A percentile compares a stretch with the other conserved stretches of the same genome.
Conservation (phyloP, 2,113 vertebrate species). For the Daboia siamensis region DNA sequence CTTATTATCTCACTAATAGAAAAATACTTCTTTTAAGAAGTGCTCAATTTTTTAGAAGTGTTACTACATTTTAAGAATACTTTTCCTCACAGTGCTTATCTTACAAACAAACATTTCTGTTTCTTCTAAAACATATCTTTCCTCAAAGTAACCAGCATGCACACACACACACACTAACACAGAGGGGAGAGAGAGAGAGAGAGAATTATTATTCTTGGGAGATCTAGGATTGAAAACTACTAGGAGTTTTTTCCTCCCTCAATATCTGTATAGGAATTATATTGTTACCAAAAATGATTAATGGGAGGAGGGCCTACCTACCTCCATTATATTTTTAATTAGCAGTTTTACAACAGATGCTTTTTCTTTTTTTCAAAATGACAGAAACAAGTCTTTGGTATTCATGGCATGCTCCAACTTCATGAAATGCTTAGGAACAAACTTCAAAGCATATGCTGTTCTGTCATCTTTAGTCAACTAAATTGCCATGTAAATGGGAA, state of each 20-base stretch:
- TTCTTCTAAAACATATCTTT: not conserved
- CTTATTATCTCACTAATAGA: not conserved
- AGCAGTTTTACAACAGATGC: not conserved
- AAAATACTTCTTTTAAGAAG: not conserved
- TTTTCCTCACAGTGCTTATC: not conserved
- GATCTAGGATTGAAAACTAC: not conserved
- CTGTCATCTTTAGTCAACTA: not conserved
- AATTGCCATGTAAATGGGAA: not conserved
- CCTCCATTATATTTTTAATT: not conserved
- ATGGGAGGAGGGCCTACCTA: not conserved
- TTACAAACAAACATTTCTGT: not conserved
- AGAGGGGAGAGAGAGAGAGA: no score
- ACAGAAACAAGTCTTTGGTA: not conserved
- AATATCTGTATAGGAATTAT: not conserved
- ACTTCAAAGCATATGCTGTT: not conserved
- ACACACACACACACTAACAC: not conserved
- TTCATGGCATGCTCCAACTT: not conserved
- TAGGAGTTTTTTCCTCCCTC: not conserved
- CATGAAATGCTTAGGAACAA: not conserved
- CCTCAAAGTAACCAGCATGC: not conserved
- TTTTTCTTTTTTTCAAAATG: not conserved
- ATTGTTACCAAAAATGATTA: not conserved
- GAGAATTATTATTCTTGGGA: not conserved
- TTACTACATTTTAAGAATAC: not conserved
- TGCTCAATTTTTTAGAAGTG: not conserved